phyloP scores from a whole-genome alignment of 2,888 invertebrate species.

The Gari tellinella region DNA sequence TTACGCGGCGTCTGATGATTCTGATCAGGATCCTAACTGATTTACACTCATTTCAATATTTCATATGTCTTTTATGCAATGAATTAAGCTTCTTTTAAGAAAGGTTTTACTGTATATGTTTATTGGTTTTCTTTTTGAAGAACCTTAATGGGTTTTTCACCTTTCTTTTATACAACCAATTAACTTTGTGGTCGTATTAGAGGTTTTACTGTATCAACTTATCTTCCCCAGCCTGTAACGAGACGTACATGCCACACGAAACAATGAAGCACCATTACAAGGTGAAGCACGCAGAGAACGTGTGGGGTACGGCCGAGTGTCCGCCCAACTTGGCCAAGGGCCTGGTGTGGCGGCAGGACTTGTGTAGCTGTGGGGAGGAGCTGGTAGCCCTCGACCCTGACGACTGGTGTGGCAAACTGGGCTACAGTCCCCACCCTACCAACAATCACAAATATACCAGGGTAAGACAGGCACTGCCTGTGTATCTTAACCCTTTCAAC shows the following conservation, averaged over 20 bases:
- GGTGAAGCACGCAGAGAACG: slow-evolving; percentile 46
- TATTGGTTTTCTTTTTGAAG: no score
- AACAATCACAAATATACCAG: slow-evolving; percentile 48
- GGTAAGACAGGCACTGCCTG: slow-evolving; percentile 21
- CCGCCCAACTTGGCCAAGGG: slow-evolving; percentile 55
- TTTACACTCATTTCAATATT: no score
- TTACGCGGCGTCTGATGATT: no score
- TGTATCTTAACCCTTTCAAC: no score
- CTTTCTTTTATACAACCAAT: no score
- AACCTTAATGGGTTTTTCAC: no score
- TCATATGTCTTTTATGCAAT: no score
- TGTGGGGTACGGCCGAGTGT: slow-evolving; percentile 44
- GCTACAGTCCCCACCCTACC: slow-evolving; percentile 27
- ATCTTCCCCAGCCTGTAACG: slow-evolving; percentile 58
- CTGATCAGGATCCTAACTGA: no score
- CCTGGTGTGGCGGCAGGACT: slow-evolving; percentile 69
- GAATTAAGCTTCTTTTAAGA: no score
- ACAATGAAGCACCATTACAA: slow-evolving; percentile 40
- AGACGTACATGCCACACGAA: slow-evolving; percentile 41
- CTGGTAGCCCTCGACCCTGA: slow-evolving; percentile 41
- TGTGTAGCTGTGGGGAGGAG: slow-evolving; percentile 66
- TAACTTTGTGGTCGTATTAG: no score
- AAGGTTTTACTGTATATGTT: no score
- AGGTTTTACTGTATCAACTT: no score
- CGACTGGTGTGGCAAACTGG: slow-evolving; percentile 39